phyloP scores from a whole-genome alignment of 2,797 vertebrate species.

The Ambastaia sidthimunki region DNA sequence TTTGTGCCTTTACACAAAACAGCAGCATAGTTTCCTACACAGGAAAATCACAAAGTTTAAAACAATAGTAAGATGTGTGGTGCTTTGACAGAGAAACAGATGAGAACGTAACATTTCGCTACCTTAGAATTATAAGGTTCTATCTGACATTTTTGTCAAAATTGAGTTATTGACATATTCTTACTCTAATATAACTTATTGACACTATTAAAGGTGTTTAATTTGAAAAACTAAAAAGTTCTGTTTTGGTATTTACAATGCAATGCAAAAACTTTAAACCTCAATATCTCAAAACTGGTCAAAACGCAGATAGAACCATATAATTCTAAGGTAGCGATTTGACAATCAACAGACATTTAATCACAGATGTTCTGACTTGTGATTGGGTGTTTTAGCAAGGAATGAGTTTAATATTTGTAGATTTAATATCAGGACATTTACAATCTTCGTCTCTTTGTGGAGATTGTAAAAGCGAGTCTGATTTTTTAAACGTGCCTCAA shows the following conservation, averaged over 20 bases:
- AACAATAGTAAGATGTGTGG: not conserved
- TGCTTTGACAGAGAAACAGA: not conserved
- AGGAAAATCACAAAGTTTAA: not conserved
- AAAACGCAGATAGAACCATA: too few relatives aligned
- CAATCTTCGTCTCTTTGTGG: not conserved
- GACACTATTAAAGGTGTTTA: too few relatives aligned
- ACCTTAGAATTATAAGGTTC: too few relatives aligned
- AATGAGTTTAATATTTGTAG: not conserved
- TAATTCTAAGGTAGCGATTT: too few relatives aligned
- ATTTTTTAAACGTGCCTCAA: not conserved
- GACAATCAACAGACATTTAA: not conserved
- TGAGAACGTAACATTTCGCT: not conserved
- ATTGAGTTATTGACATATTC: too few relatives aligned
- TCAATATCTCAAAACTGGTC: too few relatives aligned
- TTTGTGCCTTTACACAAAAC: conserved; percentile 11
- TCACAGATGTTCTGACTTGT: not conserved
- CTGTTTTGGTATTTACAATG: too few relatives aligned
- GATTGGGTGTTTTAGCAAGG: not conserved
- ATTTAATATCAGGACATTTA: not conserved
- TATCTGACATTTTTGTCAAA: too few relatives aligned
- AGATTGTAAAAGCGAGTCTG: not conserved
- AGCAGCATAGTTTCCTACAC: not conserved
- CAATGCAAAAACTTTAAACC: too few relatives aligned
- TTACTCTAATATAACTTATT: too few relatives aligned
- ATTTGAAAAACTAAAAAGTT: too few relatives aligned